Percentiles rank a stretch among this genome's conserved stretches.
Evolutionary conservation across 2,113 vertebrate species (phyloP).

Genomic region (Xenus cinereus): DNA sequence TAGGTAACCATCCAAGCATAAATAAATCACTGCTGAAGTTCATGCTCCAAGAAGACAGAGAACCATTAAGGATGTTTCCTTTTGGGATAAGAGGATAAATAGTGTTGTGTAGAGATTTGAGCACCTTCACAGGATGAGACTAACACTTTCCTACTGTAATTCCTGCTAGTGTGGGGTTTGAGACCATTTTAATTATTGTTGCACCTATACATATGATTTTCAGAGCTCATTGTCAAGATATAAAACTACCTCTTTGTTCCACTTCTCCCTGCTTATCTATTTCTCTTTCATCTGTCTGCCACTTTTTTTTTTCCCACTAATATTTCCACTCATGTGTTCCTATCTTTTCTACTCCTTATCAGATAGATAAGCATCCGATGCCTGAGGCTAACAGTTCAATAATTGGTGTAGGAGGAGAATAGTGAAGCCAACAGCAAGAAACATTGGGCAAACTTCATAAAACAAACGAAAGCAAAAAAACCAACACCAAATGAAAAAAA

Average conservation of each 20-base stretch:
- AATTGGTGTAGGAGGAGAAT: not conserved
- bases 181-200: not conserved
- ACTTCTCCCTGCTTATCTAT: not conserved
- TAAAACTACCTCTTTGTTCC: not conserved
- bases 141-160: not conserved
- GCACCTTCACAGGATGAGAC: not conserved
- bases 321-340: not conserved
- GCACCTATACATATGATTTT: not conserved
- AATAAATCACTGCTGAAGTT: not conserved
- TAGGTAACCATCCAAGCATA: not conserved
- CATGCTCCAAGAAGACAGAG: not conserved
- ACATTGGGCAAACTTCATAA: not conserved
- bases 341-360: not conserved
- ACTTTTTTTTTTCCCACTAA: not conserved
- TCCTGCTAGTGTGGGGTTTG: not conserved
- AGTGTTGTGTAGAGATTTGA: not conserved
- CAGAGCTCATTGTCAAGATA: not conserved
- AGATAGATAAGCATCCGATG: not conserved
- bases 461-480: not conserved
- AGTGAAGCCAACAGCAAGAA: not conserved
- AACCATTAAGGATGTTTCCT: not conserved
- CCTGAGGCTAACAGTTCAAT: not conserved
- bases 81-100: not conserved
- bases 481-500: not conserved
- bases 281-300: not conserved